Conservation (phyloP, 30 jellyfish, hydroid and myxozoan genomes). For the Aurelia sp. region DNA sequence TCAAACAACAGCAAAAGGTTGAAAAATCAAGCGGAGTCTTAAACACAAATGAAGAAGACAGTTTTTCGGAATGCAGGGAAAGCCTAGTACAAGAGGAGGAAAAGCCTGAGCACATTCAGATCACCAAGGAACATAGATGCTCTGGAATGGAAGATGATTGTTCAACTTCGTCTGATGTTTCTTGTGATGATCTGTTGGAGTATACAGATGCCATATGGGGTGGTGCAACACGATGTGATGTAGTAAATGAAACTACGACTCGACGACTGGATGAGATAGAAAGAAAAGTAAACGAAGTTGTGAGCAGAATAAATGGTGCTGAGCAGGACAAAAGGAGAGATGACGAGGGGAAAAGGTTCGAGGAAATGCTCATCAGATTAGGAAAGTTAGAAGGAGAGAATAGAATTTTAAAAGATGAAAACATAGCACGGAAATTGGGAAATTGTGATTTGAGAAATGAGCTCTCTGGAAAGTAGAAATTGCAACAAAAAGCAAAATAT, state of each 20-base stretch:
- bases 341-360: not conserved
- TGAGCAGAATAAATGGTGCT: constrained; percentile 8
- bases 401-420: constrained; percentile 1
- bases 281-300: constrained; percentile 2
- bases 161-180: too few relatives aligned
- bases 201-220: not conserved
- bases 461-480: not conserved
- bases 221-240: not conserved
- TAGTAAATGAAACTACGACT: not conserved
- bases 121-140: too few relatives aligned
- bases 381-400: constrained; percentile 16
- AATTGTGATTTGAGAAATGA: constrained; percentile 14
- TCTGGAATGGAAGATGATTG: too few relatives aligned
- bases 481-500: too few relatives aligned
- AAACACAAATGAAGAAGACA: too few relatives aligned
- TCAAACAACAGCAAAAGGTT: too few relatives aligned
- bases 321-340: constrained; percentile 20
- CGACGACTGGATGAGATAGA: constrained; percentile 9
- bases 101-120: too few relatives aligned
- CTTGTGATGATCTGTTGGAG: too few relatives aligned
- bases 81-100: too few relatives aligned
- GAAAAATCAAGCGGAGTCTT: too few relatives aligned
- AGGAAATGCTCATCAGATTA: too few relatives aligned
- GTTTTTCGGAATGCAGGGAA: too few relatives aligned
- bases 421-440: constrained; percentile 27